Conservation (phyloP, 2,888 invertebrate species). For the Deilephila porcellus region DNA sequence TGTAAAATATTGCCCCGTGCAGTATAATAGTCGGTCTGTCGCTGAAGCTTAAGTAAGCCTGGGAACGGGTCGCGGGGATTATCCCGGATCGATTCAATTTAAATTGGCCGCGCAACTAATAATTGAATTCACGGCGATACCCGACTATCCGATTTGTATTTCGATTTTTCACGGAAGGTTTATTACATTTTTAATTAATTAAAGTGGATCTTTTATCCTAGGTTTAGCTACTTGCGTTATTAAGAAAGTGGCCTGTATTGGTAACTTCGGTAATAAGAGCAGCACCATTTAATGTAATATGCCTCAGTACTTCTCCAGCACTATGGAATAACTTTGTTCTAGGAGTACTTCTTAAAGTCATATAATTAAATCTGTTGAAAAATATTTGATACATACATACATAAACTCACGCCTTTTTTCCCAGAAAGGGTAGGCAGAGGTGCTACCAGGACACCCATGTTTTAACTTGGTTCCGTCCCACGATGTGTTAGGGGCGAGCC, state of each 20-base stretch:
- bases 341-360: no score
- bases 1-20: slow-evolving; percentile 5
- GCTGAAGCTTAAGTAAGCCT: slow-evolving; percentile 34
- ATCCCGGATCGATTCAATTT: slow-evolving; percentile 51
- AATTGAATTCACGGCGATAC: slow-evolving; percentile 51
- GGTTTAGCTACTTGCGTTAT: not conserved
- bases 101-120: slow-evolving; percentile 53
- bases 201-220: not conserved
- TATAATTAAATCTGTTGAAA: no score
- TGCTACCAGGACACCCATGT: no score
- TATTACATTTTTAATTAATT: slow-evolving; percentile 4
- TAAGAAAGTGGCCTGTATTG: not conserved
- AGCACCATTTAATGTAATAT: no score
- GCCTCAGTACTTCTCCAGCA: no score
- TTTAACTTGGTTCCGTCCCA: no score
- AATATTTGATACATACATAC: no score
- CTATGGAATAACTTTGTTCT: no score
- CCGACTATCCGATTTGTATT: slow-evolving; percentile 22
- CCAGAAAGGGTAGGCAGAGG: no score
- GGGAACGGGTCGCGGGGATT: slow-evolving; percentile 48
- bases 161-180: not conserved
- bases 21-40: slow-evolving; percentile 26
- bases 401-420: no score
- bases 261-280: no score
- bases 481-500: no score